A percentile compares a stretch with the other conserved stretches of the same genome.
Conservation (phyloP, 2,113 vertebrate species). For the Strigops habroptila region DNA sequence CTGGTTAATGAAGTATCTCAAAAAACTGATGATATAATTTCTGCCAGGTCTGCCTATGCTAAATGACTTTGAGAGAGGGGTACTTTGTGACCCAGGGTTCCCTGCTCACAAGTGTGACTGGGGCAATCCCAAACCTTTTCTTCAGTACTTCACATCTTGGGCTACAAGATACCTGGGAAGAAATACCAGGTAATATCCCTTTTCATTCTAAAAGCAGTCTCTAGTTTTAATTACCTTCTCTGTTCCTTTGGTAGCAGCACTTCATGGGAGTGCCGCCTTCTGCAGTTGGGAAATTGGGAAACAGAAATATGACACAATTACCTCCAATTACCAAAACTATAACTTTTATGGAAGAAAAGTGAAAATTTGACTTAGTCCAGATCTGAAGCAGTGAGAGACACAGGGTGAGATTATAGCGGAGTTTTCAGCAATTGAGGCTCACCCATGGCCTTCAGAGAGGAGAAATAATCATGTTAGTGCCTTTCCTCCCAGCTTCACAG, state of each 20-base stretch:
- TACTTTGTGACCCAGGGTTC: not conserved
- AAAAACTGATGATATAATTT: not conserved
- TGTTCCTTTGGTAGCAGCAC: not conserved
- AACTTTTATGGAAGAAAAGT: constrained; percentile 51
- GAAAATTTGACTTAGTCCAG: constrained; percentile 35
- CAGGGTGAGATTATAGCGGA: not conserved
- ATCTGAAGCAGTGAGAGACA: constrained; percentile 20
- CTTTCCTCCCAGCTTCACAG: not conserved
- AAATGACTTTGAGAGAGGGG: not conserved
- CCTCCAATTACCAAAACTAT: constrained; percentile 57
- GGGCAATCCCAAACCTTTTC: not conserved
- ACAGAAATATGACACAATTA: constrained; percentile 39
- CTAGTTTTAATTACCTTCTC: not conserved
- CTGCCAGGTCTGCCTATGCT: not conserved
- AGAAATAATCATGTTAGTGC: constrained; percentile 16
- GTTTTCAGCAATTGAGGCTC: not conserved
- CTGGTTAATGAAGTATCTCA: not conserved
- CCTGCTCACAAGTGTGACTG: not conserved
- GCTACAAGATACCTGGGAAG: not conserved
- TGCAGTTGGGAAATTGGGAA: not conserved
- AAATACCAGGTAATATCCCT: not conserved
- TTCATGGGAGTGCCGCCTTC: not conserved
- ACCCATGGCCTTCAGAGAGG: not conserved
- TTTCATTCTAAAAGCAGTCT: not conserved
- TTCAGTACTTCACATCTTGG: not conserved